Base-by-base conservation (phyloP, 2,113 vertebrate genomes). In the Zapus hudsonius region DNA sequence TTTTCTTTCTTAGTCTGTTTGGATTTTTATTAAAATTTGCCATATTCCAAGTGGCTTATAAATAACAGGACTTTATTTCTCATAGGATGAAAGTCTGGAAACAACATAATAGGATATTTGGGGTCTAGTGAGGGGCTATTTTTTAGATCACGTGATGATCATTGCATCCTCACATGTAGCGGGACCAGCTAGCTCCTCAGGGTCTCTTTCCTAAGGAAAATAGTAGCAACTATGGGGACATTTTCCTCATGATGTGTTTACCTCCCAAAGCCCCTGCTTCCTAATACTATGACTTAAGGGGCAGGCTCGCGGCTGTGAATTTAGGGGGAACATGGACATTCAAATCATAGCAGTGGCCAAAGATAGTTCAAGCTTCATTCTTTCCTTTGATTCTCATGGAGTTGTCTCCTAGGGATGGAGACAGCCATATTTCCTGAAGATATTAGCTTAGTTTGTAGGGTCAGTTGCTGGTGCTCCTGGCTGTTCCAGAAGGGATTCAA, bases 401-500 rank as follows among this genome's bases (percentile, higher is more conserved):
- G 11, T 25, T 70, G 11, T 7, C 29, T 78, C 8, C 15, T 1
- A 5, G 9, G 11, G 20, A 22, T 1, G 2, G 4, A 33, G 38
- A 38, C 16, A 7, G 44, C 67, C 31, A 29, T 20, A 36, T 79
- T 63, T 47, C 38, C 0, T 33, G 3, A 36, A 20, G 44, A 29
- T 88, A 33, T 23, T 40, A 63, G 76, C 75, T 84, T 88, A 64
- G 76, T 78, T 57, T 78, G n/a, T 27, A 40, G 73, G 29, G 42
- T 66, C 79, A 25, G 23, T 82, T 84, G 36, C 38, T 20, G 36
- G 23, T 67, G 42, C 40, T 29, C 36, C 52, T 63, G 79, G 29
- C 87, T 33, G 66, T 90, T 70, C n/a, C 47, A 88, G 44, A 92
- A 92, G 57, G 13, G 25, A 81, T n/a, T 74, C 2, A 40, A 61